Percentiles rank a stretch among this genome's conserved stretches.
These are phyloP conservation scores for Paramormyrops kingsleyae DNA, from an alignment of 2,113 vertebrate genomes.

Conservation along the genomic window DNA sequence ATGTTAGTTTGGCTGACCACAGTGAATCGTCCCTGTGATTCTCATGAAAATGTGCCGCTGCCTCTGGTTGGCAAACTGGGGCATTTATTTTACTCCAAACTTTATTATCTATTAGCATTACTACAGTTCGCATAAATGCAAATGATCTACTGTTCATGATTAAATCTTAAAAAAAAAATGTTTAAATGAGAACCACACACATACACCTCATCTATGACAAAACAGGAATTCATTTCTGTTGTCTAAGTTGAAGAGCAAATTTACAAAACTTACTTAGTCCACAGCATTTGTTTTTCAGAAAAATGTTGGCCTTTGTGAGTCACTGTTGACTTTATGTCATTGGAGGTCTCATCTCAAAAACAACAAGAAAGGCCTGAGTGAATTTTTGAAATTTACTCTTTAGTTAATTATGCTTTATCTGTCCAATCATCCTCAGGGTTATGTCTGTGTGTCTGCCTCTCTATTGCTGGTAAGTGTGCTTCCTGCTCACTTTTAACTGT, in stretches of 20 bases:
- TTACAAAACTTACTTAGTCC: not conserved
- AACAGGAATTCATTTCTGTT: not conserved
- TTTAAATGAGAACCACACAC: not conserved
- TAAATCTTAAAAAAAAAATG: not conserved
- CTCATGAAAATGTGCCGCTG: constrained; percentile 29
- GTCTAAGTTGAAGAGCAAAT: not conserved
- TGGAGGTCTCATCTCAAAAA: not conserved
- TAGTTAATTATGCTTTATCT: not conserved
- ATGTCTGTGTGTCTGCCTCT: not conserved
- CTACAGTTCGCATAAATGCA: not conserved
- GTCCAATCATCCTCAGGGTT: not conserved
- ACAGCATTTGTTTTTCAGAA: not conserved
- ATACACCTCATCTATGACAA: not conserved
- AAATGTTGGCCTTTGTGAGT: not conserved
- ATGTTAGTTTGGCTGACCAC: constrained; percentile 47
- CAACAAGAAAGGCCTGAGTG: not conserved
- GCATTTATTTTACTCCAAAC: not conserved
- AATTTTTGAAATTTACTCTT: not conserved
- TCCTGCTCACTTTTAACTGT: not conserved
- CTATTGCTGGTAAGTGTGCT: not conserved
- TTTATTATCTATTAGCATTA: not conserved
- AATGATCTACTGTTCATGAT: not conserved
- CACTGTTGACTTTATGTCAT: not conserved
- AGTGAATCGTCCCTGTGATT: constrained; percentile 33
- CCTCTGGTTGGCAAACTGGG: constrained; percentile 15